Percentiles rank a stretch among this genome's conserved stretches.
These are phyloP conservation scores for Anarhynchus alexandrinus DNA, from an alignment of 2,113 vertebrate genomes.

Conservation along the genomic window DNA sequence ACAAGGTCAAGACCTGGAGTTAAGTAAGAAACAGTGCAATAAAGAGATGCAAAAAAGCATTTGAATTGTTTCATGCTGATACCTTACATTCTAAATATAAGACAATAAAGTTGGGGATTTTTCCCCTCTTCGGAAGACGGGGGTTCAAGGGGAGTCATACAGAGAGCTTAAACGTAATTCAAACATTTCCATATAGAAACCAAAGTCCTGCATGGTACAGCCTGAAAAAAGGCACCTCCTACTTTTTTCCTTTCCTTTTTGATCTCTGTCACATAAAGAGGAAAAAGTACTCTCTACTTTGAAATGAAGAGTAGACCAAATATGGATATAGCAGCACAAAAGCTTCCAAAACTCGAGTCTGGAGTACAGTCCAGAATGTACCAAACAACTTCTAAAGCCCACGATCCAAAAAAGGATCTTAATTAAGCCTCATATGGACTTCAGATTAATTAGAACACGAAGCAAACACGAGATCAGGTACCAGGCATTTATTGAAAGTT, in stretches of 20 bases:
- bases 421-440: not conserved
- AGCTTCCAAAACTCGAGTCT: not conserved
- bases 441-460: not conserved
- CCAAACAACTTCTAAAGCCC: not conserved
- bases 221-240: not conserved
- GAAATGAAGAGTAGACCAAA: not conserved
- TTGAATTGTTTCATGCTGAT: not conserved
- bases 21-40: not conserved
- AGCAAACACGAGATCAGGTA: not conserved
- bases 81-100: not conserved
- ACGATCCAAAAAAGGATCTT: not conserved
- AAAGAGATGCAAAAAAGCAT: not conserved
- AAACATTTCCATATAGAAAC: not conserved
- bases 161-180: not conserved
- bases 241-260: not conserved
- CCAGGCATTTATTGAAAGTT: not conserved
- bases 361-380: too few species aligned
- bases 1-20: not conserved
- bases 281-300: not conserved
- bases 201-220: not conserved
- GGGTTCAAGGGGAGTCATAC: not conserved
- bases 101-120: not conserved
- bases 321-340: not conserved
- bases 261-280: not conserved
- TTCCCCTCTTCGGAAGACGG: not conserved